Evolutionary conservation across 2,888 invertebrate species (phyloP).

Genomic region (Orthosia incerta): DNA sequence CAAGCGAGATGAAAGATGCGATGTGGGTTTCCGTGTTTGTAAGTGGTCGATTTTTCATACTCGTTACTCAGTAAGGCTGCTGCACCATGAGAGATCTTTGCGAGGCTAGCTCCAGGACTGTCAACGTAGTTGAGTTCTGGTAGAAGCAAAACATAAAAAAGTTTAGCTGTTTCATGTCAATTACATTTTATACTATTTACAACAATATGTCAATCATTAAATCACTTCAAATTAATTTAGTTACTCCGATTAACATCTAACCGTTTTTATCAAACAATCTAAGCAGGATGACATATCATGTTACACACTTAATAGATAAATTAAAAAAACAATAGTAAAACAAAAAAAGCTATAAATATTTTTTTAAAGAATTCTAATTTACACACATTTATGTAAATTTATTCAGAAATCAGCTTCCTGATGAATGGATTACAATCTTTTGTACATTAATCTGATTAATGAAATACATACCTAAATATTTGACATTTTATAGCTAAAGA

Average conservation of each 20-base stretch:
- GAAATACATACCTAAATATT: neutral
- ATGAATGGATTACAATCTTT: slow-evolving; percentile 2
- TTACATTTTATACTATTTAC: no score
- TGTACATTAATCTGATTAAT: neutral
- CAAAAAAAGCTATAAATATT: neutral
- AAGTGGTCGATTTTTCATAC: no score
- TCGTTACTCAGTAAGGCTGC: no score
- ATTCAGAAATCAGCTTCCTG: slow-evolving; percentile 22
- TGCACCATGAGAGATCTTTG: no score
- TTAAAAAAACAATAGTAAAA: neutral
- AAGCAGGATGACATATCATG: slow-evolving; percentile 3
- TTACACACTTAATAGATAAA: neutral
- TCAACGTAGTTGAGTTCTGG: no score
- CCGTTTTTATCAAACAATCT: slow-evolving; percentile 5
- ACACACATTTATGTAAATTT: slow-evolving; percentile 18
- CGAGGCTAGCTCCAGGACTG: no score
- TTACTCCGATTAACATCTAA: neutral
- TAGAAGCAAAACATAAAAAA: no score
- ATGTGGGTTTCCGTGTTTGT: no score
- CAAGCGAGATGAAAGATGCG: no score
- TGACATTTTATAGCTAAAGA: no score
- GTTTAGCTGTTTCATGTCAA: no score
- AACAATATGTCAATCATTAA: neutral
- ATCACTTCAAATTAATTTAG: no score
- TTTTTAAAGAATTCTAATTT: slow-evolving; percentile 11